Percentiles rank a stretch among this genome's conserved stretches.
These are phyloP conservation scores for Acheta domesticus DNA, from an alignment of 2,888 invertebrate genomes.

Conservation along the genomic window DNA sequence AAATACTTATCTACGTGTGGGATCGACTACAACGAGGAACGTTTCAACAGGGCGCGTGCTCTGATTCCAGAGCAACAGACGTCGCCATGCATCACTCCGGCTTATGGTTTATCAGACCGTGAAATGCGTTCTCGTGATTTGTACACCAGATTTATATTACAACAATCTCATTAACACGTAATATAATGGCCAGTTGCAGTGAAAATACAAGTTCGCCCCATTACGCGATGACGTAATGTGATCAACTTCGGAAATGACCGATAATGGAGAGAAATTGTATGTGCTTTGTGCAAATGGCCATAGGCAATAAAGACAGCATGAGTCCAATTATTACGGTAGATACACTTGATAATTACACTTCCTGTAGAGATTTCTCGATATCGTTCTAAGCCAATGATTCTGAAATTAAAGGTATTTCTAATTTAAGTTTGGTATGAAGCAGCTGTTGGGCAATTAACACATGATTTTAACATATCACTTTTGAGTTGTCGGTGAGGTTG, in stretches of 20 bases:
- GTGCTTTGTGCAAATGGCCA: too few species aligned
- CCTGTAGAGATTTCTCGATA: too few species aligned
- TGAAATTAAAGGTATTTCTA: too few species aligned
- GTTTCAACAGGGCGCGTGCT: neutral
- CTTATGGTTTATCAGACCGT: conserved; percentile 1
- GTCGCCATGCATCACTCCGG: neutral
- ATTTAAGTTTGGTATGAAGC: too few species aligned
- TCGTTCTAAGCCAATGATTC: too few species aligned
- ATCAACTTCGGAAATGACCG: conserved; percentile 7
- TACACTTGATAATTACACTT: too few species aligned
- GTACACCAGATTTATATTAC: conserved; percentile 3
- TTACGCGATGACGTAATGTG: neutral
- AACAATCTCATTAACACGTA: conserved; percentile 18
- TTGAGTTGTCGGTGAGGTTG: too few species aligned
- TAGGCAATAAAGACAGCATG: too few species aligned
- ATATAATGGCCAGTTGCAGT: conserved; percentile 9
- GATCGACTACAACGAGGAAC: neutral
- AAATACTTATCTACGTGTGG: neutral
- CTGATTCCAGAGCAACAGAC: neutral
- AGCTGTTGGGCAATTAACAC: too few species aligned
- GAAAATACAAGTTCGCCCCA: neutral
- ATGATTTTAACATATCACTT: too few species aligned
- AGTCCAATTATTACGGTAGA: too few species aligned
- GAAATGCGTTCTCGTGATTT: conserved; percentile 18
- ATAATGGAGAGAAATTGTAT: neutral